Evolutionary conservation across 2,888 invertebrate genomes (phyloP).

Genomic region (Drosophila recens): DNA sequence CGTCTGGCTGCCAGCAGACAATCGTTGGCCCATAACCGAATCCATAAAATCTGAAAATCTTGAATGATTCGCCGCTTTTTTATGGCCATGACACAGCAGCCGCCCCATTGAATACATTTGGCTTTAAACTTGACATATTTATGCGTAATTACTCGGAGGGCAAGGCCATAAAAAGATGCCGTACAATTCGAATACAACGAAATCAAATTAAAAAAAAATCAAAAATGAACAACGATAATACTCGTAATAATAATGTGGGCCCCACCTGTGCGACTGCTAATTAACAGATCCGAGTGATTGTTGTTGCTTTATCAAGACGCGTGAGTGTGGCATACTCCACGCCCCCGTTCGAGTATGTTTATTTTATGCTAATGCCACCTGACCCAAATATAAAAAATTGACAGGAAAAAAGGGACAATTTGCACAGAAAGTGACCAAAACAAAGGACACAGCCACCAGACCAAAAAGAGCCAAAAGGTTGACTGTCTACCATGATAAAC

Average conservation of each 20-base stretch:
- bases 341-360: conserved; percentile 43
- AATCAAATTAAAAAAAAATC: conserved; percentile 39
- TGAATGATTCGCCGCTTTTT: conserved; percentile 17
- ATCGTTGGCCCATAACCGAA: conserved; percentile 32
- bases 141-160: conserved; percentile 56
- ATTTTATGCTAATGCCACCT: conserved; percentile 63
- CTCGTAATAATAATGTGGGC: conserved; percentile 25
- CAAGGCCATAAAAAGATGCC: conserved; percentile 43
- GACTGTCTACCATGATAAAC: conserved; percentile 1
- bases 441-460: conserved; percentile 2
- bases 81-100: conserved; percentile 37
- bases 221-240: conserved; percentile 21
- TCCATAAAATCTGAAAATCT: conserved; percentile 35
- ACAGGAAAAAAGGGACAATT: conserved; percentile 6
- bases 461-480: not conserved
- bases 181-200: conserved; percentile 21
- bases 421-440: conserved; percentile 10
- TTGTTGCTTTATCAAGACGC: not conserved
- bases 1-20: conserved; percentile 12
- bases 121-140: conserved; percentile 68
- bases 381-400: conserved; percentile 53
- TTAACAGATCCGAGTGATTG: conserved; percentile 40
- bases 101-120: conserved; percentile 33
- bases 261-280: conserved; percentile 48
- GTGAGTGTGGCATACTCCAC: conserved; percentile 23